A percentile compares a stretch with the other conserved stretches of the same genome.
Evolutionary conservation across 2,113 vertebrate genomes (phyloP).

Genomic region (Poicephalus meyeri): DNA sequence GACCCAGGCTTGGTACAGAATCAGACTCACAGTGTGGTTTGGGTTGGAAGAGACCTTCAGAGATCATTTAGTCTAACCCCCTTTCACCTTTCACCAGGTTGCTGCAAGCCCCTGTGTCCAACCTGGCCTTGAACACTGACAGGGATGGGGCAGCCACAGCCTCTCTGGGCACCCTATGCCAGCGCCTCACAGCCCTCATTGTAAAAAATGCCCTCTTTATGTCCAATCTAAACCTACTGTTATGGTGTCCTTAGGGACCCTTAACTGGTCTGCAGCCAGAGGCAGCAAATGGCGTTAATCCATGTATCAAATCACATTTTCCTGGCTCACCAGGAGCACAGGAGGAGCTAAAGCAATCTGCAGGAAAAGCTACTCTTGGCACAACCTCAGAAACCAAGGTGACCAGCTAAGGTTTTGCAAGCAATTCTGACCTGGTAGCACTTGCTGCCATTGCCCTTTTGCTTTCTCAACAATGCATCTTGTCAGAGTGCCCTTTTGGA

Average conservation of each 20-base stretch:
- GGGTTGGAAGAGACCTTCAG: neutral
- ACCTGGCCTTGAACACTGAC: neutral
- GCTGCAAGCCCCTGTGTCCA: neutral
- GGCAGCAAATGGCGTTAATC: neutral
- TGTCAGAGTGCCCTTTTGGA: neutral
- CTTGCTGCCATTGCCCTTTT: neutral
- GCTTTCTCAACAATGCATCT: neutral
- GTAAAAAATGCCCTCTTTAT: neutral
- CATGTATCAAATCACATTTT: neutral
- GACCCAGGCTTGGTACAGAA: neutral
- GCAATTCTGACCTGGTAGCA: neutral
- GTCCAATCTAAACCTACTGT: neutral
- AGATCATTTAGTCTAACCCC: neutral
- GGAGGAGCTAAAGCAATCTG: neutral
- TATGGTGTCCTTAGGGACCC: neutral
- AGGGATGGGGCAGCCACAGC: neutral
- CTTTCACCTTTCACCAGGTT: neutral
- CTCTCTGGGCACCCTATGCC: neutral
- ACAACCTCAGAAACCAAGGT: neutral
- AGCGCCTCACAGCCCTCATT: rapidly evolving
- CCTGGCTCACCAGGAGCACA: neutral
- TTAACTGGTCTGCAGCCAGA: neutral
- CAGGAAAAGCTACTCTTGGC: neutral
- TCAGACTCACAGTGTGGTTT: neutral
- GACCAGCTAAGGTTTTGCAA: neutral